Conservation (phyloP, 1,140 invertebrate genomes). For the Drosophila pruinosa region DNA sequence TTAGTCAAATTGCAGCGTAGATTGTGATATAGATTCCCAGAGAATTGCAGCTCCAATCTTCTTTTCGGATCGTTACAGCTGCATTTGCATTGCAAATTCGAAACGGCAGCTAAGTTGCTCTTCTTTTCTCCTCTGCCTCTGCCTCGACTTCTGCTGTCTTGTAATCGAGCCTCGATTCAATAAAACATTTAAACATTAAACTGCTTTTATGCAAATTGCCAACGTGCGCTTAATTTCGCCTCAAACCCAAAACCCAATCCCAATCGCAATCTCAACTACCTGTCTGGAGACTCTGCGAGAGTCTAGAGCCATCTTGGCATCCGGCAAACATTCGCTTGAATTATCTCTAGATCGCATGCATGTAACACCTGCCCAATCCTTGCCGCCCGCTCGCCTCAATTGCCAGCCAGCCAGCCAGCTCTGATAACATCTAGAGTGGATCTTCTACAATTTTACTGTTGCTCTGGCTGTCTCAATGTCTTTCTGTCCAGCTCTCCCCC, state of each 20-base stretch:
- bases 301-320: slow-evolving; percentile 2
- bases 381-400: neutral
- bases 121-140: neutral
- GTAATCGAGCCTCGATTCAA: slow-evolving; percentile 74
- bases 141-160: neutral
- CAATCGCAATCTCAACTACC: neutral
- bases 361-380: slow-evolving; percentile 62
- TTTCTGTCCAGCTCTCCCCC: neutral
- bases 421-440: slow-evolving; percentile 66
- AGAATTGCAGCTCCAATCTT: slow-evolving; percentile 5
- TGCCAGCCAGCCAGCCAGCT: neutral
- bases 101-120: slow-evolving; percentile 56
- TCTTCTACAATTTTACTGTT: slow-evolving; percentile 46
- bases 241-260: neutral
- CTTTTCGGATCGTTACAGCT: slow-evolving; percentile 6
- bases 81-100: slow-evolving; percentile 75
- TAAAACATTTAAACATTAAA: slow-evolving; percentile 82
- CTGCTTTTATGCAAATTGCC: slow-evolving; percentile 81
- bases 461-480: neutral
- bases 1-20: slow-evolving; percentile 42
- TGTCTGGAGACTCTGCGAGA: neutral
- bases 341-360: slow-evolving; percentile 72
- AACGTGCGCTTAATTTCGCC: slow-evolving; percentile 76
- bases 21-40: slow-evolving; percentile 41
- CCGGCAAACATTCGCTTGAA: slow-evolving; percentile 54